A percentile compares a stretch with the other conserved stretches of the same genome.
These are phyloP conservation scores for Falcunculus frontatus DNA, from an alignment of 2,113 vertebrate species.

Conservation along the genomic window DNA sequence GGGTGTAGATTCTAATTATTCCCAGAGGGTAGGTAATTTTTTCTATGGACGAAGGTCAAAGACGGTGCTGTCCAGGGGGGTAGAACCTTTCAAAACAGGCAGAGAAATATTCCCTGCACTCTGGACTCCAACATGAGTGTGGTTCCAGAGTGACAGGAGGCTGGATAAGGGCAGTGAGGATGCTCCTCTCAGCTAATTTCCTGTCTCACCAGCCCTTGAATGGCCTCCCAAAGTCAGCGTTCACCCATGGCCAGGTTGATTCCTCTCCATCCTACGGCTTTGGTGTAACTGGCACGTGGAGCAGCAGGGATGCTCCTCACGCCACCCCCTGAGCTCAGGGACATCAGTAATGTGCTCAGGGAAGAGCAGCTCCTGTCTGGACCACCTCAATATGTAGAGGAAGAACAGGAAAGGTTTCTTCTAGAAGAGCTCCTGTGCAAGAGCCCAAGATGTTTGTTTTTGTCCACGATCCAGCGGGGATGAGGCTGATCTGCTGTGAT, in stretches of 20 bases:
- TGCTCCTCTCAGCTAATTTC: not conserved
- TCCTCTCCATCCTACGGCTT: not conserved
- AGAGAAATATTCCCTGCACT: too few relatives aligned
- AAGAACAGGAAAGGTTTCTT: not conserved
- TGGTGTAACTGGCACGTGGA: rapidly evolving
- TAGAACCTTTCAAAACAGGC: too few relatives aligned
- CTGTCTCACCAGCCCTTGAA: not conserved
- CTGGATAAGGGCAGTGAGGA: not conserved
- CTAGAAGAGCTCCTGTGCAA: not conserved
- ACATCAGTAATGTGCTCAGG: rapidly evolving
- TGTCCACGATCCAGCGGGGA: not conserved
- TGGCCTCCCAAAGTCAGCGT: not conserved
- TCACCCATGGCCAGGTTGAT: not conserved
- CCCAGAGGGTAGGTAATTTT: too few relatives aligned
- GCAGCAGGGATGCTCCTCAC: not conserved
- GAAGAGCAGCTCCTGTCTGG: not conserved
- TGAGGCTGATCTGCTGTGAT: not conserved
- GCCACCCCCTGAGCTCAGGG: not conserved
- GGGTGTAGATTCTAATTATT: too few relatives aligned
- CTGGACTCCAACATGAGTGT: too few relatives aligned
- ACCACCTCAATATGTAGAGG: not conserved
- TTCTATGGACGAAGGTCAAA: too few relatives aligned
- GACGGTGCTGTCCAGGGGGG: too few relatives aligned
- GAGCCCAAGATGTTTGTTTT: not conserved
- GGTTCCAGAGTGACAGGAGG: not conserved